Conservation (phyloP, 2,113 vertebrate genomes). For the Gracilinanus agilis region DNA sequence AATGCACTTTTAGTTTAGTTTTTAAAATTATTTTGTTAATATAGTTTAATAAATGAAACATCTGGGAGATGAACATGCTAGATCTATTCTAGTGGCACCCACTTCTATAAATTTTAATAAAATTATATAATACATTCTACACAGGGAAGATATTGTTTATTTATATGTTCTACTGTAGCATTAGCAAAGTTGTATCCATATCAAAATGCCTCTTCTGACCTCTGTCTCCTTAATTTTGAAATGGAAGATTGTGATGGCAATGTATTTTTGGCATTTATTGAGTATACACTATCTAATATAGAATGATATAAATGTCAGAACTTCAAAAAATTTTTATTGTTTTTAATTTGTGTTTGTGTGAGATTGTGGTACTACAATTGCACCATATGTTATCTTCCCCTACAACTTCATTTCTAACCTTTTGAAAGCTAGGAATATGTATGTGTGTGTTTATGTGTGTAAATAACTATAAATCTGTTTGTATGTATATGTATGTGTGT, state of each 20-base stretch:
- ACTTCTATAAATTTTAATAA: not conserved
- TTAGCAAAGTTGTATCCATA: not conserved
- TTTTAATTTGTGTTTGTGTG: not conserved
- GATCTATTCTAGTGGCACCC: not conserved
- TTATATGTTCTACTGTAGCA: not conserved
- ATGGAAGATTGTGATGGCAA: not conserved
- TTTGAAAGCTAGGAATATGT: not conserved
- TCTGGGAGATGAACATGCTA: not conserved
- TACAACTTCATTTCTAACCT: not conserved
- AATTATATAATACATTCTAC: not conserved
- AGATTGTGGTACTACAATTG: slow-evolving; percentile 3
- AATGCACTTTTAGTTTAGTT: not conserved
- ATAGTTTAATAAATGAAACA: not conserved
- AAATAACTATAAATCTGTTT: not conserved
- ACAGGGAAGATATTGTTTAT: not conserved
- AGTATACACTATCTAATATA: not conserved
- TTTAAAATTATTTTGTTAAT: not conserved
- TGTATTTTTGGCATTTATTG: not conserved
- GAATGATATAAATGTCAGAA: not conserved
- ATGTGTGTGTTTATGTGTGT: not conserved
- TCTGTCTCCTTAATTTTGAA: not conserved
- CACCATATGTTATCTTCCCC: not conserved
- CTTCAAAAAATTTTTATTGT: not conserved
- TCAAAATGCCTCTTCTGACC: slow-evolving; percentile 22
- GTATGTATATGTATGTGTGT: not conserved